phyloP scores from a whole-genome alignment of 1,140 invertebrate genomes.

The Drosophila asahinai region DNA sequence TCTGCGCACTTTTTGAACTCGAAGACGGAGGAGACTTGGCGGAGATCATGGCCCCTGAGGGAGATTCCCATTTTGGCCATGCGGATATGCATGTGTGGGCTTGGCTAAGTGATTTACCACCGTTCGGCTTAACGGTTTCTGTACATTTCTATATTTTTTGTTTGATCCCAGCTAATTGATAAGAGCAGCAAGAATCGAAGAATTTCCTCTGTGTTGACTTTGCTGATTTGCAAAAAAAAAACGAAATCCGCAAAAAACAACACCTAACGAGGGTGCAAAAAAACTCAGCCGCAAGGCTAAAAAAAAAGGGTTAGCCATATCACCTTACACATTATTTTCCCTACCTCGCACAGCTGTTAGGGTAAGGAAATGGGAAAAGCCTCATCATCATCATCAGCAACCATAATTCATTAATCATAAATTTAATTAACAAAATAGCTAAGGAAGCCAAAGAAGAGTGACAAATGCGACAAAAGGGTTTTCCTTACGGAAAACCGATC shows the following conservation, averaged over 20 bases:
- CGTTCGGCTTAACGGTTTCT: constrained; percentile 69
- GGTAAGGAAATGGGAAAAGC: constrained; percentile 64
- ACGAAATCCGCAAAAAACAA: constrained; percentile 22
- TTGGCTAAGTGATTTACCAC: constrained; percentile 62
- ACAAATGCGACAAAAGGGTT: constrained; percentile 60
- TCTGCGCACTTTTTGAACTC: constrained; percentile 62
- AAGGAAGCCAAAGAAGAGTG: constrained; percentile 34
- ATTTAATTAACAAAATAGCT: constrained; percentile 79
- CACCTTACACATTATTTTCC: constrained; percentile 51
- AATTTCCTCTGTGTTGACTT: constrained; percentile 66
- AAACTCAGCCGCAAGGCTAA: constrained; percentile 22
- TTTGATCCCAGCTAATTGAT: constrained; percentile 61
- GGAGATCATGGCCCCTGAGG: constrained; percentile 20
- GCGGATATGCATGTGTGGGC: constrained; percentile 55
- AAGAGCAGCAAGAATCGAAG: constrained; percentile 28
- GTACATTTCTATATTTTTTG: constrained; percentile 19
- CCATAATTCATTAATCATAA: constrained; percentile 77
- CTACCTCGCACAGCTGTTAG: constrained; percentile 52
- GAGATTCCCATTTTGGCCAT: constrained; percentile 38
- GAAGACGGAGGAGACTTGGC: neutral
- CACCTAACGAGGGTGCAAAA: constrained; percentile 37
- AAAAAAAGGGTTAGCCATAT: constrained; percentile 64
- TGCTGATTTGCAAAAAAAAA: constrained; percentile 59
- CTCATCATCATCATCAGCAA: constrained; percentile 43
- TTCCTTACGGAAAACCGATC: constrained; percentile 28